Percentiles rank a stretch among this genome's conserved stretches.
These are phyloP conservation scores for Lottia gigantea DNA, from an alignment of 2,888 invertebrate genomes.

Conservation along the genomic window DNA sequence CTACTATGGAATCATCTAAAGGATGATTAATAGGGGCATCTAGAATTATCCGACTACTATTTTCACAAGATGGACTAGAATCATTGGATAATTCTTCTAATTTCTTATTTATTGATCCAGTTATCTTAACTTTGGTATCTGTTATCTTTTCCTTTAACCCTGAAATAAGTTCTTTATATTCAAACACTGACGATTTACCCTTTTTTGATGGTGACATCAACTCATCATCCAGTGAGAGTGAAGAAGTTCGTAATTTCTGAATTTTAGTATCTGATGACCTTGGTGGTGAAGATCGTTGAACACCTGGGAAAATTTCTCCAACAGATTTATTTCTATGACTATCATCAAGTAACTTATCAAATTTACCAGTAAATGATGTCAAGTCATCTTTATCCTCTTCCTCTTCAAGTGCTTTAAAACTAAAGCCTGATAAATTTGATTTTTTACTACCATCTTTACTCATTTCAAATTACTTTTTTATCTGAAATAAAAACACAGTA, in stretches of 20 bases:
- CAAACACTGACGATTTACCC: conserved; percentile 26
- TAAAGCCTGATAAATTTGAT: conserved; percentile 29
- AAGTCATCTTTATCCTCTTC: conserved; percentile 57
- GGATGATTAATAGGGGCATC: neutral
- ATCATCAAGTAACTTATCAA: conserved; percentile 41
- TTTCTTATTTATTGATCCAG: conserved; percentile 47
- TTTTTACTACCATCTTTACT: conserved; percentile 8
- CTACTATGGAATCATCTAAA: conserved; percentile 15
- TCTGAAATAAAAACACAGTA: conserved; percentile 17
- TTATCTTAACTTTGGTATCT: conserved; percentile 40
- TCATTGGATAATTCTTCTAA: conserved; percentile 50
- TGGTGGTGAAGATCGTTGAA: conserved; percentile 6
- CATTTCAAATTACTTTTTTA: conserved; percentile 7
- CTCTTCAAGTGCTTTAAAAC: conserved; percentile 54
- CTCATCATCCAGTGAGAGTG: conserved; percentile 32
- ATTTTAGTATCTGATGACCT: conserved; percentile 16
- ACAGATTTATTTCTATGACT: conserved; percentile 15
- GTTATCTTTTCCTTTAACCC: conserved; percentile 40
- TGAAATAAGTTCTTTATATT: conserved; percentile 37
- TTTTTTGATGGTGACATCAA: conserved; percentile 30
- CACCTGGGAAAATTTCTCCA: conserved; percentile 19
- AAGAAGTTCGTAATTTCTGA: conserved; percentile 23
- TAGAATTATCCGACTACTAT: neutral
- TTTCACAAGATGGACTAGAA: conserved; percentile 29
- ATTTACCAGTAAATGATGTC: conserved; percentile 47